Conservation (phyloP, 2,888 invertebrate genomes). For the Conchocele bisecta region DNA sequence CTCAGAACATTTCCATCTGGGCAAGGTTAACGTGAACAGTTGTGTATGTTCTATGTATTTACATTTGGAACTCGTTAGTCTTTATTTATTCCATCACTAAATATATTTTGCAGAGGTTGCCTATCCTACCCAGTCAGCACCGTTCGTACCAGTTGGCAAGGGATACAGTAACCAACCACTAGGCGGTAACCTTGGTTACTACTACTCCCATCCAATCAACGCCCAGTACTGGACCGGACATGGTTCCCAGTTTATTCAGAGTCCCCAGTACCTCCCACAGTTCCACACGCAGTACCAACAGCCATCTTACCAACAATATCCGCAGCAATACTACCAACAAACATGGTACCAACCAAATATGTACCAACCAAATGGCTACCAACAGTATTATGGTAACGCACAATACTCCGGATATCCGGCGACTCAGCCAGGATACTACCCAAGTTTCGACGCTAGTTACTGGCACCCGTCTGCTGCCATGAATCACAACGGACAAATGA, state of each 20-base stretch:
- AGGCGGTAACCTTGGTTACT: neutral
- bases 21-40: too few relatives aligned
- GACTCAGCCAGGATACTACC: slow-evolving; percentile 31
- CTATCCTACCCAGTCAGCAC: neutral
- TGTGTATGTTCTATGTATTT: too few relatives aligned
- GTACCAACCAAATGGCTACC: neutral
- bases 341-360: neutral
- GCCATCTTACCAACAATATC: slow-evolving; percentile 24
- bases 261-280: neutral
- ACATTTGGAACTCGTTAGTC: too few relatives aligned
- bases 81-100: slow-evolving; percentile 3
- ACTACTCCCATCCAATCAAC: slow-evolving; percentile 16
- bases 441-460: slow-evolving; percentile 29
- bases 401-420: slow-evolving; percentile 6
- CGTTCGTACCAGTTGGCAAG: slow-evolving; percentile 22
- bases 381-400: neutral
- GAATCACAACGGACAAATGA: neutral
- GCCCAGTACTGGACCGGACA: slow-evolving; percentile 45
- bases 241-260: too few relatives aligned
- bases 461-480: slow-evolving; percentile 14
- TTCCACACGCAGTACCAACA: slow-evolving; percentile 24
- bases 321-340: slow-evolving; percentile 15
- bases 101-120: neutral
- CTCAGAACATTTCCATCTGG: too few relatives aligned
- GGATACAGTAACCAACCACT: slow-evolving; percentile 13